Percentiles rank a stretch among this genome's conserved stretches.
Evolutionary conservation across 2,113 vertebrate genomes (phyloP).

Genomic region (Chloropsis cyanopogon): DNA sequence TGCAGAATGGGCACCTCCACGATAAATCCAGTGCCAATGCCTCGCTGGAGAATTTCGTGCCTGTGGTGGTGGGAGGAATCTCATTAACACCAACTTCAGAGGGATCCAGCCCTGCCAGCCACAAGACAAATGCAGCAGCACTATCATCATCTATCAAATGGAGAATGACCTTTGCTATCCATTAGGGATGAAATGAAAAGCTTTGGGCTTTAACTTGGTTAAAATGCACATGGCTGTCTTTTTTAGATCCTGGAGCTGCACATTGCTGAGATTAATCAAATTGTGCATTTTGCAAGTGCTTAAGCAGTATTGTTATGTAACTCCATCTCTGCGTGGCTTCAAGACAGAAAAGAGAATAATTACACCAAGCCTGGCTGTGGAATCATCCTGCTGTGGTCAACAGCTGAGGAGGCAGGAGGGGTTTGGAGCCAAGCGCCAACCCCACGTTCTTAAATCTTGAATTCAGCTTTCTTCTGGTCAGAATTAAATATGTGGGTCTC

Average conservation of each 20-base stretch:
- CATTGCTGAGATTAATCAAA: slow-evolving; percentile 41
- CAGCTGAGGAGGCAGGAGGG: not conserved
- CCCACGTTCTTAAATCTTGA: not conserved
- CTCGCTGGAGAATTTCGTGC: not conserved
- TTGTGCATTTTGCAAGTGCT: slow-evolving; percentile 43
- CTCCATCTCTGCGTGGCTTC: not conserved
- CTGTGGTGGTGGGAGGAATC: slow-evolving; percentile 44
- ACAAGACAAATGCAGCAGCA: slow-evolving; percentile 55
- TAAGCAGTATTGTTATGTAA: slow-evolving; percentile 19
- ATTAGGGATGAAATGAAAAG: slow-evolving; percentile 57
- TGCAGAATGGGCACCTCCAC: not conserved
- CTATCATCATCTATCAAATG: slow-evolving; percentile 60
- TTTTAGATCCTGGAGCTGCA: not conserved
- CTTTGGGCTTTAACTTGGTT: slow-evolving; percentile 54
- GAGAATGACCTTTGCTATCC: slow-evolving; percentile 62
- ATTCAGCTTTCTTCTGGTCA: not conserved
- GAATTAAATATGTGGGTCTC: not conserved
- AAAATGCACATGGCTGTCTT: slow-evolving; percentile 24
- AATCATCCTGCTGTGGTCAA: slow-evolving; percentile 8
- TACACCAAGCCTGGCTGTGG: not conserved
- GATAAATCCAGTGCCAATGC: slow-evolving; percentile 1
- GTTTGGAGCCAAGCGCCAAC: not conserved
- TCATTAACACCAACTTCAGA: slow-evolving; percentile 56
- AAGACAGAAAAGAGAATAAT: not conserved
- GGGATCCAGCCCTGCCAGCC: slow-evolving; percentile 39